Conservation (phyloP, 2,113 vertebrate genomes). For the Chaetorhynchus papuensis region DNA sequence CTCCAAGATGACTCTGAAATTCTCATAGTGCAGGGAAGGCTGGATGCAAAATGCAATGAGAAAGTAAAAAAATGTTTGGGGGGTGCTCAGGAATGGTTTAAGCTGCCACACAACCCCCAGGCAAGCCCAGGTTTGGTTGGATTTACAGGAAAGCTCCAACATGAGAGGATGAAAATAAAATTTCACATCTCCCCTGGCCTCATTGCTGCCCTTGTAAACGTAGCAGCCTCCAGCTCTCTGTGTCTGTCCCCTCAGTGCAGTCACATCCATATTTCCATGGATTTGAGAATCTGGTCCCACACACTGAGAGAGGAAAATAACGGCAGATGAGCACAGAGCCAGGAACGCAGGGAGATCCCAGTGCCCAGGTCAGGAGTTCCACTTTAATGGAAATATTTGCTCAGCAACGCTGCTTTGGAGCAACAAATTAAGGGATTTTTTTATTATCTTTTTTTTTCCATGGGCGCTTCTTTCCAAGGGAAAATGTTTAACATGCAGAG, state of each 20-base stretch:
- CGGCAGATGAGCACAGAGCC: not conserved
- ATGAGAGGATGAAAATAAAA: not conserved
- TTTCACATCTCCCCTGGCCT: not conserved
- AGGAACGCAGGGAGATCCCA: not conserved
- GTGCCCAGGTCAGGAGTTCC: not conserved
- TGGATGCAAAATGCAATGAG: not conserved
- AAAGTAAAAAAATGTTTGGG: not conserved
- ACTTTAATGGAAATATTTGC: not conserved
- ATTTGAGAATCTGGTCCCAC: not conserved
- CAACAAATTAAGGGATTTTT: not conserved
- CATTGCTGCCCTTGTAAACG: not conserved
- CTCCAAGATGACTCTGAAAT: not conserved
- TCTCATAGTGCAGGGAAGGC: not conserved
- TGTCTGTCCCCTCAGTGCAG: not conserved
- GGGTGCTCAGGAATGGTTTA: not conserved
- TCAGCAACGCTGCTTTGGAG: not conserved
- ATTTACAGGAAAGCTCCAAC: not conserved
- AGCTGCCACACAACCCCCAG: not conserved
- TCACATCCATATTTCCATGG: not conserved
- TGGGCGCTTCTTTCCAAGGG: not conserved
- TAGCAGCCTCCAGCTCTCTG: not conserved
- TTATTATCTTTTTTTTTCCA: not conserved
- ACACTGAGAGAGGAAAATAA: not conserved
- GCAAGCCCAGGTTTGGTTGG: not conserved
- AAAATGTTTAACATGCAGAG: not conserved